Evolutionary conservation across 53 echinoderm and acorn worm species (phyloP).

Genomic region (Holothuria scabra): DNA sequence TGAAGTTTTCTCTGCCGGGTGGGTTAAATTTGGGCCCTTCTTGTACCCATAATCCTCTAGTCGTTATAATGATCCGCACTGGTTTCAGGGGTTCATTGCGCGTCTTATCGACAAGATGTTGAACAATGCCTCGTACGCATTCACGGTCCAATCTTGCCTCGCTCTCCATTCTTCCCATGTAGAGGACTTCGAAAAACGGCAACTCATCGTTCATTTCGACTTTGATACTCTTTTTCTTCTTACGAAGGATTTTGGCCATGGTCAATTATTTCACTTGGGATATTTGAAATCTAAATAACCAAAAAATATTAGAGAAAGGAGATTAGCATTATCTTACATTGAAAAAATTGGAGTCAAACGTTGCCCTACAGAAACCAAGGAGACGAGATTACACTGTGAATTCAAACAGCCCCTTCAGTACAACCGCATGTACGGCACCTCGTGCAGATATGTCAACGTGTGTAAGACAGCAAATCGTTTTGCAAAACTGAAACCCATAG

Average conservation of each 20-base stretch:
- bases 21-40: conserved; percentile 67
- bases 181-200: conserved; percentile 83
- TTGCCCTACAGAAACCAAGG: too few species aligned
- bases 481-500: too few species aligned
- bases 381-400: too few species aligned
- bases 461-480: too few species aligned
- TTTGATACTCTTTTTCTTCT: conserved; percentile 67
- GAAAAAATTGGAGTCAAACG: too few species aligned
- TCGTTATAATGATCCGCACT: conserved; percentile 78
- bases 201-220: conserved; percentile 78
- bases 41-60: conserved; percentile 75
- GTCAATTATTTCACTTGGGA: too few species aligned
- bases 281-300: too few species aligned
- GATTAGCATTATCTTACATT: too few species aligned
- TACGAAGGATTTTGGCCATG: conserved; percentile 71
- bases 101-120: conserved; percentile 66
- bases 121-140: conserved; percentile 69
- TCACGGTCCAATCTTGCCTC: conserved; percentile 83
- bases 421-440: too few species aligned
- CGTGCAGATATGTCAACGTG: too few species aligned
- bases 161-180: conserved; percentile 74
- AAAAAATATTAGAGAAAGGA: too few species aligned
- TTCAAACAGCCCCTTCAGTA: too few species aligned
- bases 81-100: conserved; percentile 71
- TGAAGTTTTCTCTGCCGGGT: conserved; percentile 76